Conservation (phyloP, 1,140 invertebrate genomes). For the Coboldia fuscipes region DNA sequence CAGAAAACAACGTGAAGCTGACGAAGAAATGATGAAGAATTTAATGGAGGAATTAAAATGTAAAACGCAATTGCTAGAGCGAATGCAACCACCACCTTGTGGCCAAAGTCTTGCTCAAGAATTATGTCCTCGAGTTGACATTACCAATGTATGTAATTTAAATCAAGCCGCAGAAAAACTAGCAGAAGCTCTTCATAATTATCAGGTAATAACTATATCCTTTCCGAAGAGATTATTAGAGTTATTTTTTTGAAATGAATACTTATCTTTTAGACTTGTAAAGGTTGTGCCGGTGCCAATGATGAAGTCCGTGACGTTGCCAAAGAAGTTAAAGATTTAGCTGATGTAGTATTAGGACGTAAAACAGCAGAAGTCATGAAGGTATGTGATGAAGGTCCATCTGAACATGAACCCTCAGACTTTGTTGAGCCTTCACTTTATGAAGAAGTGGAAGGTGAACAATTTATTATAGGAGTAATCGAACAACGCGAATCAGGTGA, state of each 20-base stretch:
- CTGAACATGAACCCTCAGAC: no score
- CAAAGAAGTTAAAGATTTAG: constrained; percentile 16
- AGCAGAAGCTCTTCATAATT: constrained; percentile 10
- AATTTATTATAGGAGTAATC: no score
- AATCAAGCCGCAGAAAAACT: constrained; percentile 11
- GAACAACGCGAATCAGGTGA: no score
- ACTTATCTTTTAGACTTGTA: constrained; percentile 8
- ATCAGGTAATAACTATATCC: constrained; percentile 10
- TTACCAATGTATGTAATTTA: constrained; percentile 9
- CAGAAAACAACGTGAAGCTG: constrained; percentile 7
- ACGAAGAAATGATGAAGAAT: constrained; percentile 10
- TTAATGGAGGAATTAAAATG: constrained; percentile 16
- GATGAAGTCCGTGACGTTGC: constrained; percentile 14
- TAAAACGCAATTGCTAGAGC: constrained; percentile 13
- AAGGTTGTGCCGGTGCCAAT: constrained; percentile 12
- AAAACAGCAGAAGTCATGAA: no score
- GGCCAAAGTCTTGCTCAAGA: constrained; percentile 12
- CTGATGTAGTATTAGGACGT: constrained; percentile 13
- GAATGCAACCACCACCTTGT: constrained; percentile 1
- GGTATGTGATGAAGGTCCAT: no score
- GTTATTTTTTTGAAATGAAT: neutral
- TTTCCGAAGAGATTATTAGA: neutral
- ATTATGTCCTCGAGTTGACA: constrained; percentile 11
- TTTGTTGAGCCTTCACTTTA: no score
- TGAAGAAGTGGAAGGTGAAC: no score